Evolutionary conservation across 2,797 vertebrate genomes (phyloP), one percentile per base, ranked within the genome.

Genomic region (Coregonus suidteri): DNA sequence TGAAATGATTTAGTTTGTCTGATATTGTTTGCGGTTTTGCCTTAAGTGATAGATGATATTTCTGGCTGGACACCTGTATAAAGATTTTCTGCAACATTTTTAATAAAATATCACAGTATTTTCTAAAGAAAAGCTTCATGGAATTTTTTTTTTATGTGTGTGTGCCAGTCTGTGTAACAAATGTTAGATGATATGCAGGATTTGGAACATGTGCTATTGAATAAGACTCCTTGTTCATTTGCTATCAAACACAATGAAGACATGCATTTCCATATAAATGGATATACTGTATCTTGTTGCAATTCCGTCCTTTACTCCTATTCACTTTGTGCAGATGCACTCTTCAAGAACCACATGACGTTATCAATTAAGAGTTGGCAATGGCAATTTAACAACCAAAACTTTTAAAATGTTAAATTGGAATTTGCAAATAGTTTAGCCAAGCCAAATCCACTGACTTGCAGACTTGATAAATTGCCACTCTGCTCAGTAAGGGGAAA

Each of bases 101-200:
- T 97, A 97, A 97, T 98, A 97, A 98, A 98, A 96, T 95, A 97
- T 96, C 94, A 96, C 95, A 93, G 94, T 98, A 98, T 98, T 98
- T 98, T 98, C 96, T 97, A 98, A 96, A 93, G 95, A 95, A 92
- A 71, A 34, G 31, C 14, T 4, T 67, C 30, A 31, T 14, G 65
- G 65, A 31, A 4, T 4, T 67, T 31, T 34, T 59, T 59, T 59
- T 20, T 7, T 6, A 7, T n/a, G n/a, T 56, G 70, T 64, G 37
- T 81, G 75, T 53, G 37, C 4, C 11, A 66, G 68, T 34, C n/a
- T 75, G n/a, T 30, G 16, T 13, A n/a, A 25, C 16, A 70, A 52
- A 64, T 25, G 4, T 37, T 31, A 31, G 4, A 25, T 67, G 51
- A 31, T 16, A 52, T 51, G 51, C 65, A 67, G 31, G 14, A 14